Conservation (phyloP, 2,113 vertebrate genomes). For the Progne subis region DNA sequence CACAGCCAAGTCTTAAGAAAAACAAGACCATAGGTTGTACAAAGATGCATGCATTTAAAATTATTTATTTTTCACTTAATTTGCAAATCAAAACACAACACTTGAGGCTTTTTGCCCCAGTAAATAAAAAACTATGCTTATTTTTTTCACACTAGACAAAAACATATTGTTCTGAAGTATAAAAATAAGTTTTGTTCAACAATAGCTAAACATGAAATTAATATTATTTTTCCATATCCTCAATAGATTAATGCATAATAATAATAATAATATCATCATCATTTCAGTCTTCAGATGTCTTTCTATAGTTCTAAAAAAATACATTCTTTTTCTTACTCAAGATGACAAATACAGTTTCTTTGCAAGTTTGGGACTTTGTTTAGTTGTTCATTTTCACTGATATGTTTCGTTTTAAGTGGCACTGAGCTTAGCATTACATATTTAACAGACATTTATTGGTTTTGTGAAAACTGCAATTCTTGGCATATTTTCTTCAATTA, state of each 20-base stretch:
- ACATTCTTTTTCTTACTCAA: not conserved
- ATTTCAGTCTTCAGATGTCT: not conserved
- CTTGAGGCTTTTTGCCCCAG: not conserved
- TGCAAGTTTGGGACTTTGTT: not conserved
- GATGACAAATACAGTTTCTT: not conserved
- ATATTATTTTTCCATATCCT: not conserved
- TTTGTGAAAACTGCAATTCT: not conserved
- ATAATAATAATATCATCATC: not conserved
- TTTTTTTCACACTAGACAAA: not conserved
- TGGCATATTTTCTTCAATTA: conserved; percentile 1
- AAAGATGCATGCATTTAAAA: not conserved
- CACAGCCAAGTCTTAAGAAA: not conserved
- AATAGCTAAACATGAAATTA: not conserved
- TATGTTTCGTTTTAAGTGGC: not conserved
- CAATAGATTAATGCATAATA: not conserved
- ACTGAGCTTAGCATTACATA: not conserved
- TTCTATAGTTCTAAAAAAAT: not conserved
- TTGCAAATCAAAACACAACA: not conserved
- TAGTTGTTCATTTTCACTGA: not conserved
- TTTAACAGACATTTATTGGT: not conserved
- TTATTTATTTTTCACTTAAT: not conserved
- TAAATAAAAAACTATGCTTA: not conserved
- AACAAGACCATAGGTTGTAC: not conserved
- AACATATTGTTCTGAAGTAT: not conserved
- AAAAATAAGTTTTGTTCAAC: not conserved